Evolutionary conservation across 2,797 vertebrate genomes (phyloP).

Genomic region (Sebastes iracundus): DNA sequence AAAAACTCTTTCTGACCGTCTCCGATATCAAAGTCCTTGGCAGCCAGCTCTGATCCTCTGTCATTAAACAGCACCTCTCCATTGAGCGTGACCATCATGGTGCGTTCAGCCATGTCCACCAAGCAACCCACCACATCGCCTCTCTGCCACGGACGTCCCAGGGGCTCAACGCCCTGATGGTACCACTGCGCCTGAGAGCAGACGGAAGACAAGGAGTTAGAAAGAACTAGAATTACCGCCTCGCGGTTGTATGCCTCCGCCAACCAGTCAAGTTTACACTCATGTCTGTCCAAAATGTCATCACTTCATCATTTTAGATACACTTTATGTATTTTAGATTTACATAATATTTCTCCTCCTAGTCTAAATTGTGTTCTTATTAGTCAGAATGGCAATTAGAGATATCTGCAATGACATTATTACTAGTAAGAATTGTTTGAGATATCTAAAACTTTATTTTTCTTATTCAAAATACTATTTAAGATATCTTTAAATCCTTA

Average conservation of each 20-base stretch:
- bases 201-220: neutral
- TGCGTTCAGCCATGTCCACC: slow-evolving; percentile 90
- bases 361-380: too few species aligned
- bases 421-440: fast-evolving
- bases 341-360: too few species aligned
- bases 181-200: slow-evolving; percentile 89
- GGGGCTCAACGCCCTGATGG: slow-evolving; percentile 90
- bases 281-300: neutral
- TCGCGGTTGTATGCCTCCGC: neutral
- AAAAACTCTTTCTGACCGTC: slow-evolving; percentile 82
- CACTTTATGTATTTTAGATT: too few species aligned
- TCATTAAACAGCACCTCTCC: slow-evolving; percentile 93
- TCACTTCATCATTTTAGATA: neutral
- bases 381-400: too few species aligned
- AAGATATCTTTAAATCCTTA: too few species aligned
- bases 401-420: too few species aligned
- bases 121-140: slow-evolving; percentile 93
- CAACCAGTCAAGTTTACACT: neutral
- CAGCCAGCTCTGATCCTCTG: slow-evolving; percentile 91
- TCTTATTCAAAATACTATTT: fast-evolving
- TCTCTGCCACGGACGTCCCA: slow-evolving; percentile 89
- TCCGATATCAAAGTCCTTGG: slow-evolving; percentile 89
- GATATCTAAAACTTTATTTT: too few species aligned
- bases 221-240: neutral
- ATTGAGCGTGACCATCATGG: slow-evolving; percentile 95